Evolutionary conservation across 2,888 invertebrate genomes (phyloP).

Genomic region (Bellardia bayeri): DNA sequence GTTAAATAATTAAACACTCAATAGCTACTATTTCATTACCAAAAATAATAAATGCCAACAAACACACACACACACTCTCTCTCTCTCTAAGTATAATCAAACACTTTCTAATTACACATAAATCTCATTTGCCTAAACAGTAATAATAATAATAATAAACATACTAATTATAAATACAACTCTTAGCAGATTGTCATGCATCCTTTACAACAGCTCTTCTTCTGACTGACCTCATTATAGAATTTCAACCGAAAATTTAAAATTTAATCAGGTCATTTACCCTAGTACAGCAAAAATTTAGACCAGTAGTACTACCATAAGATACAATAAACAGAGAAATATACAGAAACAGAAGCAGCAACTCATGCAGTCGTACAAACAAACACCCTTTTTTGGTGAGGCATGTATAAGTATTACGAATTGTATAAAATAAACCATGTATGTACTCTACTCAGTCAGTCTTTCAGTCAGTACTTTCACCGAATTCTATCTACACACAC

Average conservation of each 20-base stretch:
- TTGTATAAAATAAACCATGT: constrained; percentile 41
- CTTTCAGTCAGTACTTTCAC: constrained; percentile 56
- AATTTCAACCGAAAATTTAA: constrained; percentile 58
- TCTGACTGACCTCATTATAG: constrained; percentile 71
- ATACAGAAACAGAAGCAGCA: constrained; percentile 1
- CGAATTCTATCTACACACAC: constrained; percentile 16
- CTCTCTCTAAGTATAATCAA: neutral
- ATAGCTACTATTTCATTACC: no score
- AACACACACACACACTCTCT: neutral
- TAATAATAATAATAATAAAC: constrained; percentile 18
- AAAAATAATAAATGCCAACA: no score
- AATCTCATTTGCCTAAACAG: constrained; percentile 26
- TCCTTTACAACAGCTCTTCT: constrained; percentile 46
- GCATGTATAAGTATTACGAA: constrained; percentile 63
- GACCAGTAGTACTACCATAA: constrained; percentile 72
- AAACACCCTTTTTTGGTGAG: constrained; percentile 51
- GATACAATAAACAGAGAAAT: constrained; percentile 50
- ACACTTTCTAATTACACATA: constrained; percentile 49
- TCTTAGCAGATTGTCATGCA: constrained; percentile 40
- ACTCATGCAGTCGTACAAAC: neutral
- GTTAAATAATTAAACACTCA: no score
- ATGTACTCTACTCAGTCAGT: constrained; percentile 26
- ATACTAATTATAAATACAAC: constrained; percentile 8
- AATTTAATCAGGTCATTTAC: constrained; percentile 74
- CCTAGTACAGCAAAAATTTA: constrained; percentile 70